A percentile compares a stretch with the other conserved stretches of the same genome.
phyloP scores from a whole-genome alignment of 1,140 invertebrate species.

The Drosophila repletoides region DNA sequence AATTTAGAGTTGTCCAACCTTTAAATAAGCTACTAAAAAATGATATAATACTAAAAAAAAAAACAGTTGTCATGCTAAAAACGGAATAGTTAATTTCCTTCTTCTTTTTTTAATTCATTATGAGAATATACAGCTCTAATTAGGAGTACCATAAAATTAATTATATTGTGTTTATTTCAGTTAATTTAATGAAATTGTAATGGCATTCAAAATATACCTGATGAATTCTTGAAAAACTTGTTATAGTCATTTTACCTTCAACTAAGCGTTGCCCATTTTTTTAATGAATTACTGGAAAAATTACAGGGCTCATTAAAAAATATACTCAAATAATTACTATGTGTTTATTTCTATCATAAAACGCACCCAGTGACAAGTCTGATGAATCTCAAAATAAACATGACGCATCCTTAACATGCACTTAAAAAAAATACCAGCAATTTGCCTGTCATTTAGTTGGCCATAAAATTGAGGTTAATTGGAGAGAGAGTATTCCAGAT shows the following conservation, averaged over 20 bases:
- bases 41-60: conserved; percentile 22
- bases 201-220: too few relatives aligned
- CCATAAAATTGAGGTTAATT: neutral
- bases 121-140: conserved; percentile 14
- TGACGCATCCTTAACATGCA: conserved; percentile 35
- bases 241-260: too few relatives aligned
- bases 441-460: conserved; percentile 3
- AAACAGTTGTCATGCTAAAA: too few relatives aligned
- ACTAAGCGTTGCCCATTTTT: too few relatives aligned
- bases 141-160: conserved; percentile 1
- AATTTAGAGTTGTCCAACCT: conserved; percentile 8
- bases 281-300: too few relatives aligned
- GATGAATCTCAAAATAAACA: conserved; percentile 14
- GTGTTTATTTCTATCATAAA: conserved; percentile 4
- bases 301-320: too few relatives aligned
- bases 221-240: too few relatives aligned
- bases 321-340: neutral
- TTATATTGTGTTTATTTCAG: conserved; percentile 8
- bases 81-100: neutral
- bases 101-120: conserved; percentile 25
- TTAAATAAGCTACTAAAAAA: conserved; percentile 27
- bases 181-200: too few relatives aligned
- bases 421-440: neutral
- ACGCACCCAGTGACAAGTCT: neutral
- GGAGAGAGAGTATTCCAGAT: conserved; percentile 4